phyloP scores from a whole-genome alignment of 2,113 vertebrate genomes.

The Fukomys damarensis region DNA sequence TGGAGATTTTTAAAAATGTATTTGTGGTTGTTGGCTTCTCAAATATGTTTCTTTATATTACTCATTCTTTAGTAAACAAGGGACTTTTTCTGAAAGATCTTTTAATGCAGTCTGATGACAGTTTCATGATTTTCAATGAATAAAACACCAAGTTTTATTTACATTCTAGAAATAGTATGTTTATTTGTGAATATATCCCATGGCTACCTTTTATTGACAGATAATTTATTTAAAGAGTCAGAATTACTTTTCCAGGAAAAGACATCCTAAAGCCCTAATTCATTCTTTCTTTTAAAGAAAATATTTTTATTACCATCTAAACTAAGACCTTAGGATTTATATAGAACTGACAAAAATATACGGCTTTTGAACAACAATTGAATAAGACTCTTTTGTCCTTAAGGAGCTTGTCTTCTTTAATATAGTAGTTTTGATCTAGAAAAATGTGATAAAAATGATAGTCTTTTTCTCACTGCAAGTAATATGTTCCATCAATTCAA shows the following conservation, averaged over 20 bases:
- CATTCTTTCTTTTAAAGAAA: constrained; percentile 74
- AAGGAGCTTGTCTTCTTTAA: not conserved
- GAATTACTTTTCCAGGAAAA: constrained; percentile 72
- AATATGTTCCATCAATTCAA: not conserved
- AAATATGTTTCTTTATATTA: constrained; percentile 10
- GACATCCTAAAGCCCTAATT: constrained; percentile 61
- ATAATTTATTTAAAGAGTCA: constrained; percentile 75
- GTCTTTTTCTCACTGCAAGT: constrained; percentile 19
- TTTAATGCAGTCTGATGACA: constrained; percentile 76
- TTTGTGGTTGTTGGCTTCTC: not conserved
- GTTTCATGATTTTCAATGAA: constrained; percentile 77
- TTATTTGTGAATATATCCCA: constrained; percentile 64
- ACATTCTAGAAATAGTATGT: constrained; percentile 45
- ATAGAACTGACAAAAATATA: constrained; percentile 64
- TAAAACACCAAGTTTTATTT: constrained; percentile 79
- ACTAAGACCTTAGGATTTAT: constrained; percentile 69
- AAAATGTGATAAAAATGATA: constrained; percentile 13
- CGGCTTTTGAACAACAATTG: not conserved
- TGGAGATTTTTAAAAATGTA: not conserved
- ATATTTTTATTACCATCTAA: constrained; percentile 39
- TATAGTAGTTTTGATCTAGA: constrained; percentile 56
- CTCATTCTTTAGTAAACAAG: constrained; percentile 60
- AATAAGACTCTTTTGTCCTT: constrained; percentile 44
- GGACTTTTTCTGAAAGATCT: constrained; percentile 45
- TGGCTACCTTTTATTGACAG: constrained; percentile 64